Percentiles rank a stretch among this genome's conserved stretches.
phyloP scores from a whole-genome alignment of 2,797 vertebrate genomes.

The Crossoptilon crossoptilon region DNA sequence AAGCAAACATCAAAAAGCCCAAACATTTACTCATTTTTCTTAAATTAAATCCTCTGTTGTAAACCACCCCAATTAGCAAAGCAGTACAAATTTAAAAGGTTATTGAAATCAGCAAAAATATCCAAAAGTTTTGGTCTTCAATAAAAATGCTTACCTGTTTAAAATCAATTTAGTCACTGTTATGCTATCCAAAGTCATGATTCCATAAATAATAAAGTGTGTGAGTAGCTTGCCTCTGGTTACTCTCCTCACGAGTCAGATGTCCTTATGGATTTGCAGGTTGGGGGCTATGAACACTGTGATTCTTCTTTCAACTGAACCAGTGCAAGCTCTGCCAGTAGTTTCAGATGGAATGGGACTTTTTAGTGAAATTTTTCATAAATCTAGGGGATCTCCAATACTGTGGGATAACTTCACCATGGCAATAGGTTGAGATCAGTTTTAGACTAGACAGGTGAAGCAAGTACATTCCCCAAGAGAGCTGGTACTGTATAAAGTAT shows the following conservation, averaged over 20 bases:
- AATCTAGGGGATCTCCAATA: background rate
- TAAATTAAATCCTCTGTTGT: background rate
- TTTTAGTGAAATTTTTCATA: background rate
- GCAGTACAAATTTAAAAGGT: background rate
- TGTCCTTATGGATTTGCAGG: background rate
- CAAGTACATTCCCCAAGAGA: background rate
- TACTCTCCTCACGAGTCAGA: background rate
- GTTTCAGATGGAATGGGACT: background rate
- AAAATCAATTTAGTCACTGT: background rate
- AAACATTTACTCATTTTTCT: background rate
- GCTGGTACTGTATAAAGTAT: background rate
- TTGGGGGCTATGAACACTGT: background rate
- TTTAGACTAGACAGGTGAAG: background rate
- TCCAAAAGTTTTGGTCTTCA: background rate
- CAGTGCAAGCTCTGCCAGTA: background rate
- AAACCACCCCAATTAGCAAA: background rate
- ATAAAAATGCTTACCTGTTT: background rate
- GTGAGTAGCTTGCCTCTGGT: slow-evolving; percentile 18
- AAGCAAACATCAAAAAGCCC: background rate
- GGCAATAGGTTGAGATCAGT: background rate
- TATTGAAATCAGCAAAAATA: background rate
- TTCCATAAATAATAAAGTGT: background rate
- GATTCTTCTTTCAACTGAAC: slow-evolving; percentile 13
- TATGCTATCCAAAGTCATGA: background rate
- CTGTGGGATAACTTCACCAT: background rate